Evolutionary conservation across 2,888 invertebrate genomes (phyloP), one percentile per base, ranked within the genome.

Genomic region (Pammene aurita): DNA sequence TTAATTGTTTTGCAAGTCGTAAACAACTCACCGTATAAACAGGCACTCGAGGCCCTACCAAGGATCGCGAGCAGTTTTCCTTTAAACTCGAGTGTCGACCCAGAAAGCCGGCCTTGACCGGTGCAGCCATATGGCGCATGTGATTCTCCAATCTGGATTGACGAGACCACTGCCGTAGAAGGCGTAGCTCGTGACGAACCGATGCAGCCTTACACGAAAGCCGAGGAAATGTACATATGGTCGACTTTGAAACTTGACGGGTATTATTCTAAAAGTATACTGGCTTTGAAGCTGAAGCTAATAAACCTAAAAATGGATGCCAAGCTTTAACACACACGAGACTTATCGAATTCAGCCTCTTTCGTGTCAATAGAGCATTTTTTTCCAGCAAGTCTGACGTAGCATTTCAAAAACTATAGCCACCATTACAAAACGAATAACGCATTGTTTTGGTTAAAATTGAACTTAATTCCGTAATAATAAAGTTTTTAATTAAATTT

Each of bases 311-410:
- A n/a, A n/a, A n/a, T n/a, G n/a, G n/a, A n/a, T n/a, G n/a, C n/a
- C n/a, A n/a, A n/a, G n/a, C n/a, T n/a, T n/a, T n/a, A n/a, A n/a
- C n/a, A n/a, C n/a, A n/a, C n/a, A n/a, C n/a, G n/a, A n/a, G n/a
- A n/a, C n/a, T n/a, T n/a, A n/a, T n/a, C n/a, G n/a, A n/a, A n/a
- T n/a, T n/a, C n/a, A n/a, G n/a, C n/a, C n/a, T n/a, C n/a, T n/a
- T 79, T 88, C 90, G 86, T 90, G 90, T 90, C 88, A 90, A 88
- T 86, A 81, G 83, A 72, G 74, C 74, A 72, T 26, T 75, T 70
- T 72, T 65, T 70, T 64, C 42, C 41, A 57, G 52, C 50, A 54
- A 54, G 55, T 35, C 11, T 42, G 26, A 52, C 57, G 62, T 46
- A 44, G 26, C 42, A 57, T 41, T 44, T n/a, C n/a, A n/a, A 26